Evolutionary conservation across 2,888 invertebrate species (phyloP).

Genomic region (Chrysotoxum bicinctum): DNA sequence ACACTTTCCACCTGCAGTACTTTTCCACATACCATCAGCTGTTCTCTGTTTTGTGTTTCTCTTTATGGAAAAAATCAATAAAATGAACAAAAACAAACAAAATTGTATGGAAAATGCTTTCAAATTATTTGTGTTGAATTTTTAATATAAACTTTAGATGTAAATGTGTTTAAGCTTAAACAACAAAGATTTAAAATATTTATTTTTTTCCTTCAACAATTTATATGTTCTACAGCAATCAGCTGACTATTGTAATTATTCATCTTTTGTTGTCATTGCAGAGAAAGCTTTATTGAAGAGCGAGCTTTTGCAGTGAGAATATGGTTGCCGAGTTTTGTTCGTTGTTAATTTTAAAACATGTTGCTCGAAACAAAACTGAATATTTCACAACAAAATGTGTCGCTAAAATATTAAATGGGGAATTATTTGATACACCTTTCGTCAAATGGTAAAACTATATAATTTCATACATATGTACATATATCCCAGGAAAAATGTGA

Average conservation of each 20-base stretch:
- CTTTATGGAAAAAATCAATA: conserved; percentile 11
- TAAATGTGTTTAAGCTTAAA: neutral
- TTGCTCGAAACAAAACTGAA: conserved; percentile 1
- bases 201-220: neutral
- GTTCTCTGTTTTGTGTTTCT: conserved; percentile 10
- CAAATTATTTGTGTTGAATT: neutral
- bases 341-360: neutral
- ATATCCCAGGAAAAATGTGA: too few relatives aligned
- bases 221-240: neutral
- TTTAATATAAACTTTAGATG: neutral
- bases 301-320: neutral
- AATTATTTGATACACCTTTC: too few relatives aligned
- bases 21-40: conserved; percentile 29
- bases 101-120: neutral
- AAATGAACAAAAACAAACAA: neutral
- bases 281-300: neutral
- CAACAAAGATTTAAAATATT: neutral
- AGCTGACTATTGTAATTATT: neutral
- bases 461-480: too few relatives aligned
- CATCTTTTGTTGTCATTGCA: neutral
- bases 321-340: neutral
- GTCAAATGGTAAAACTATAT: too few relatives aligned
- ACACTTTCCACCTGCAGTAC: conserved; percentile 20
- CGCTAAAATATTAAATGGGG: neutral
- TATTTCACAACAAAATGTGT: neutral